Base-by-base conservation (phyloP, 1,140 invertebrate genomes). In the Diachasmimorpha longicaudata region DNA sequence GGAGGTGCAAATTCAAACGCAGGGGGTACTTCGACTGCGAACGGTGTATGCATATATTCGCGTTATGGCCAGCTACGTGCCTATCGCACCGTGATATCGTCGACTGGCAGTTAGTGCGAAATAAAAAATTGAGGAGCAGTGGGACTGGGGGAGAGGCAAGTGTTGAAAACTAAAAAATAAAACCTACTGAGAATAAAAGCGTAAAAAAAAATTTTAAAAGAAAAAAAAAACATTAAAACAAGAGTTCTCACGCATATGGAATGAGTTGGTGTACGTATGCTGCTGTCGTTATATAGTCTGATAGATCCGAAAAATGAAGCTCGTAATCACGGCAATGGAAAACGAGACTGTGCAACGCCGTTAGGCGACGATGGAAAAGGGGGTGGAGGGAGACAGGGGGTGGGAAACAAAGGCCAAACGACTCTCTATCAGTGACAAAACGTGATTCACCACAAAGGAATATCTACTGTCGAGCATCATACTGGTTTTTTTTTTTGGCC, bases 251-350 rank as follows among this genome's bases (percentile, higher is more conserved):
- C 55, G 19, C 21, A 75, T 71, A 74, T 76, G 72, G 72, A 75
- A 75, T 71, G 69, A 74, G 58, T 71, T 21, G 21, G 52, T 37
- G 48, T 71, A 19, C 36, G 75, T 66, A 70, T 68, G 16, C 36
- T 5, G 52, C 21, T 68, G 68, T 39, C 52, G 70, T 76, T 76
- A 70, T 72, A 80, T 78, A 79, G 75, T 78, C 76, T 79, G 80
- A 82, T 82, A 81, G 77, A 78, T 81, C 73, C 75, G 39, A 79
- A 83, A 81, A 82, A 77, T 76, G 70, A 71, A 82, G 46, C 79
- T 77, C 76, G 80, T 81, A 80, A 81, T 81, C 76, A 79, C 68
- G 46, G 46, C 6, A 23, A 39, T 79, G 48, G 72, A 71, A 81
- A 79, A 79, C 68, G 73, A 78, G 66, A 72, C 11, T 37, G 68